Conservation (phyloP, 2,888 invertebrate species). For the Tetranychus truncatus region DNA sequence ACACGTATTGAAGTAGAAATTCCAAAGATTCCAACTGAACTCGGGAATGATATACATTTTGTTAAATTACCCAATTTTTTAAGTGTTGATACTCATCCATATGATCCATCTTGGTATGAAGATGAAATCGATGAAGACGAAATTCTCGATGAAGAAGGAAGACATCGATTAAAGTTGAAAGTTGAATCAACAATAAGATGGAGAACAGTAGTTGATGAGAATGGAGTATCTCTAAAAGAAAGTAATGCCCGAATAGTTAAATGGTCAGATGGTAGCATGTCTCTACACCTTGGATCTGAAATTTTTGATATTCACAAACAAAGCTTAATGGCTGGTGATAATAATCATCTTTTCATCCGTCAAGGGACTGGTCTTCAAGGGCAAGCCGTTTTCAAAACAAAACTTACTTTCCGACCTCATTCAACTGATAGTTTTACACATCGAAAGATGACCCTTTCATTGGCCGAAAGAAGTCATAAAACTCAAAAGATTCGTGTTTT, state of each 20-base stretch:
- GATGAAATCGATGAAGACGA: constrained; percentile 98
- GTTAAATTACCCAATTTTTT: constrained; percentile 95
- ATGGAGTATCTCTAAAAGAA: constrained; percentile 61
- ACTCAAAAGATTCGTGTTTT: constrained; percentile 86
- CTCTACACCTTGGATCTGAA: constrained; percentile 85
- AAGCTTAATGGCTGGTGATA: constrained; percentile 65
- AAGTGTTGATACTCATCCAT: constrained; percentile 89
- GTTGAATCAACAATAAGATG: constrained; percentile 93
- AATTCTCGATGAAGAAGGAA: constrained; percentile 88
- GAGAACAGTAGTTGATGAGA: constrained; percentile 62
- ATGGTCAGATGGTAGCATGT: constrained; percentile 97
- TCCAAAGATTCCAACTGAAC: constrained; percentile 76
- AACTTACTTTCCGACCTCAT: constrained; percentile 89
- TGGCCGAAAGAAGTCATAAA: constrained; percentile 84
- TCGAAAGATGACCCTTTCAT: constrained; percentile 90
- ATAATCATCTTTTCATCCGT: constrained; percentile 89
- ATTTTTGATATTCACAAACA: constrained; percentile 94
- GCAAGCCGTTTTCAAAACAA: constrained; percentile 88
- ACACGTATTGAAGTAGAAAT: constrained; percentile 91
- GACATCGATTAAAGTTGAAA: constrained; percentile 48
- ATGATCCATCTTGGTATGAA: constrained; percentile 82
- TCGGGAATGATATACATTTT: constrained; percentile 80
- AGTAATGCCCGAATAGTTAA: constrained; percentile 85
- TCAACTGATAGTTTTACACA: constrained; percentile 98
- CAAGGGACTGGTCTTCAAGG: constrained; percentile 95